Evolutionary conservation across 2,888 invertebrate genomes (phyloP), one percentile per base, ranked within the genome.

Genomic region (Lochmaea capreae): DNA sequence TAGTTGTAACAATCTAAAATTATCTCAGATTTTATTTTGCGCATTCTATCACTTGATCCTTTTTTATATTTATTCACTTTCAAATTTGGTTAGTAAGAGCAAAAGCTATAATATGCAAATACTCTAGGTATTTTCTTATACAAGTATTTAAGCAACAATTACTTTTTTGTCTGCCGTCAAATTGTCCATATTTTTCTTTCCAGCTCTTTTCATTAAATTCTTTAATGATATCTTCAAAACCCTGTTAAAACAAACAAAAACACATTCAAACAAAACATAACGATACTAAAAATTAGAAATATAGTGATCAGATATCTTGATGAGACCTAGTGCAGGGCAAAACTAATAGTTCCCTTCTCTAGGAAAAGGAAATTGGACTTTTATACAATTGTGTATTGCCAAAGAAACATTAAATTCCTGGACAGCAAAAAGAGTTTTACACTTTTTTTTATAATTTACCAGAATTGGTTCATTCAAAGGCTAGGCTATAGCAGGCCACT

Each of bases 141-240:
- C 16, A 54, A 65, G 39, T n/a, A 73, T 54, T 54, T 16, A 54
- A 54, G 54, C 16, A 61, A 61, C 49, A 77, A 94, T 92, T 92
- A 96, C 96, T 90, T 92, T 95, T 95, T 89, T 95, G 95, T 87
- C 97, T 95, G 89, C 92, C 93, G 87, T 93, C 93, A 90, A 95
- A 96, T 89, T 95, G 95, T 83, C 94, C 93, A 89, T 93, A 91
- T 89, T 93, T 95, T 88, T 96, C 95, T 84, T 92, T 90, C 97
- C 97, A 97, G 86, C 90, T 90, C 90, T 95, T 96, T 90, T 97
- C 97, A 86, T 91, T 88, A 87, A 87, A 87, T 89, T 97, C 96
- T 92, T 96, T 96, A 90, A 91, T 91, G 88, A 92, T 90, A 85
- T 92, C 93, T 89, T 94, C 94, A 89, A 93, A 93, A 88, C 97